These are phyloP conservation scores for Melanerpes formicivorus DNA, from an alignment of 2,113 vertebrate genomes.

Conservation along the genomic window DNA sequence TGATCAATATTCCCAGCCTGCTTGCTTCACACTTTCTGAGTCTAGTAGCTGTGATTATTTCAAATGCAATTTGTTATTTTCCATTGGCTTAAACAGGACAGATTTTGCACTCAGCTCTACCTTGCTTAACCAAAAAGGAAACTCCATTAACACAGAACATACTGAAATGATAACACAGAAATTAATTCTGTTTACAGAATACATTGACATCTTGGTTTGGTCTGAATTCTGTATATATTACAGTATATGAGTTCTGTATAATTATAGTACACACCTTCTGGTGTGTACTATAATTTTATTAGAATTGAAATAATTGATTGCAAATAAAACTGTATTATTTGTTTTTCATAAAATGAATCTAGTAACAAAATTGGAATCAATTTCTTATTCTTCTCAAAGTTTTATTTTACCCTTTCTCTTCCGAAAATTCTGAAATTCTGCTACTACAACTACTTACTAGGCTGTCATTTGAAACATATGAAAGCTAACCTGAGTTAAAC, in stretches of 20 bases:
- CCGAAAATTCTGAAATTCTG: fast-evolving
- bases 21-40: not conserved
- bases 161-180: not conserved
- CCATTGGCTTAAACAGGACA: not conserved
- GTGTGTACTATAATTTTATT: not conserved
- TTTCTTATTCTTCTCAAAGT: too few relatives aligned
- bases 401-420: not conserved
- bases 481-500: not conserved
- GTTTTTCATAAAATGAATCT: not conserved
- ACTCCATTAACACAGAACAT: not conserved
- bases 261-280: not conserved
- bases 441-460: too few relatives aligned
- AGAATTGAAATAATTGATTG: not conserved
- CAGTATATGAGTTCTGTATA: too few relatives aligned
- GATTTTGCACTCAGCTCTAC: not conserved
- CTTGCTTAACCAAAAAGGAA: not conserved
- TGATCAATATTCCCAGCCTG: not conserved
- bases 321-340: fast-evolving
- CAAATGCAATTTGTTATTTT: not conserved
- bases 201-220: not conserved
- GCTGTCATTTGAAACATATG: not conserved
- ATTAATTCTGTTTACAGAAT: not conserved
- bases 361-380: not conserved
- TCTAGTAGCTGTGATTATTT: not conserved
- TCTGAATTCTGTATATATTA: too few relatives aligned